A percentile compares a stretch with the other conserved stretches of the same genome.
These are phyloP conservation scores for Lapara coniferarum DNA, from an alignment of 2,888 invertebrate species.

Conservation along the genomic window DNA sequence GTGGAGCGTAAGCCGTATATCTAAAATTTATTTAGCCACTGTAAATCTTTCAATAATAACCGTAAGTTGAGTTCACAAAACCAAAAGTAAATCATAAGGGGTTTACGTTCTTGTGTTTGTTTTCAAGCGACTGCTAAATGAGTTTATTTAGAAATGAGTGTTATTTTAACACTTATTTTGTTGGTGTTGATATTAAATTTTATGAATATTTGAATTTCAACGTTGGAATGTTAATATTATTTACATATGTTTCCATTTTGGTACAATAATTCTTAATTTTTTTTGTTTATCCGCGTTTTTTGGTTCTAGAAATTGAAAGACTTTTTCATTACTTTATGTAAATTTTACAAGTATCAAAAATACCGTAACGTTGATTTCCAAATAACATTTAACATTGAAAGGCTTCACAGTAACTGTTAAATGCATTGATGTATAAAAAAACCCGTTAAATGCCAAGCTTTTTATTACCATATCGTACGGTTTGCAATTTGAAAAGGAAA, in stretches of 20 bases:
- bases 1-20: not conserved
- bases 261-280: not conserved
- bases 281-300: not conserved
- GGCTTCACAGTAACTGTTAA: not conserved
- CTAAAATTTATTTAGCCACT: not conserved
- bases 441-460: not conserved
- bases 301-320: not conserved
- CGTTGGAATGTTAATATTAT: not conserved
- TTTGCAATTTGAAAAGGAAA: not conserved
- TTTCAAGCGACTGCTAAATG: not conserved
- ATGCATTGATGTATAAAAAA: not conserved
- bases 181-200: not conserved
- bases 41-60: conserved; percentile 9
- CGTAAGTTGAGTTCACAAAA: not conserved
- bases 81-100: not conserved
- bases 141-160: not conserved
- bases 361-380: not conserved
- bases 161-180: not conserved
- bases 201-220: not conserved
- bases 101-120: not conserved
- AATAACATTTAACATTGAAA: not conserved
- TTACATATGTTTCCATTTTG: not conserved
- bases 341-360: not conserved
- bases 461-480: not conserved
- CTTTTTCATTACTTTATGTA: not conserved